A percentile compares a stretch with the other conserved stretches of the same genome.
These are phyloP conservation scores for Onychomys arenicola DNA, from an alignment of 2,797 vertebrate species.

Conservation along the genomic window DNA sequence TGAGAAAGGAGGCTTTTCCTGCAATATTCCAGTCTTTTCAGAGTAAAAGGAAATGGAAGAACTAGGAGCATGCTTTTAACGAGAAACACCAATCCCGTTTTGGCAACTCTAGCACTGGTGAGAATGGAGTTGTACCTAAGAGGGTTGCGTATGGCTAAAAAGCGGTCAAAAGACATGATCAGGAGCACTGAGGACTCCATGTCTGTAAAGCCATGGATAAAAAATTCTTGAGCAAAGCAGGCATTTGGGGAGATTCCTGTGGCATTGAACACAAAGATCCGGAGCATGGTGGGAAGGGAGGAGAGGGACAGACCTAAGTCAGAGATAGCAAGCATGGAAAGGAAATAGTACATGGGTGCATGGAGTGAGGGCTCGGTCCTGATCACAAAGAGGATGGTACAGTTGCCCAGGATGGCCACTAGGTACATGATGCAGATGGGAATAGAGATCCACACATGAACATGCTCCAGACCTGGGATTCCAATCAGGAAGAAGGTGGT, in stretches of 20 bases:
- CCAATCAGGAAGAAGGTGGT: conserved; percentile 64
- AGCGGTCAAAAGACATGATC: conserved; percentile 72
- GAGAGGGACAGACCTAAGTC: conserved; percentile 60
- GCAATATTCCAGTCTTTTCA: conserved; percentile 65
- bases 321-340: conserved; percentile 38
- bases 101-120: conserved; percentile 51
- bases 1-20: conserved; percentile 68
- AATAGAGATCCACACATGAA: conserved; percentile 14
- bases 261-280: conserved; percentile 63
- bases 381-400: conserved; percentile 57
- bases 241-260: conserved; percentile 42
- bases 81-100: conserved; percentile 25
- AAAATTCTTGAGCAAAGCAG: conserved; percentile 70
- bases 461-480: conserved; percentile 34
- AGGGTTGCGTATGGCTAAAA: conserved; percentile 58
- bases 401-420: conserved; percentile 37
- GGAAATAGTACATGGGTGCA: conserved; percentile 52
- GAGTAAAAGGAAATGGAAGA: conserved; percentile 60
- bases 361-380: conserved; percentile 46
- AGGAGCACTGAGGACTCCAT: conserved; percentile 63
- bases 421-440: conserved; percentile 60
- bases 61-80: conserved; percentile 57
- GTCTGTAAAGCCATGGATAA: conserved; percentile 59
- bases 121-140: conserved; percentile 71
- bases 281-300: conserved; percentile 57